Evolutionary conservation across 2,888 invertebrate genomes (phyloP), one percentile per base, ranked within the genome.

Genomic region (Dusona sp.): DNA sequence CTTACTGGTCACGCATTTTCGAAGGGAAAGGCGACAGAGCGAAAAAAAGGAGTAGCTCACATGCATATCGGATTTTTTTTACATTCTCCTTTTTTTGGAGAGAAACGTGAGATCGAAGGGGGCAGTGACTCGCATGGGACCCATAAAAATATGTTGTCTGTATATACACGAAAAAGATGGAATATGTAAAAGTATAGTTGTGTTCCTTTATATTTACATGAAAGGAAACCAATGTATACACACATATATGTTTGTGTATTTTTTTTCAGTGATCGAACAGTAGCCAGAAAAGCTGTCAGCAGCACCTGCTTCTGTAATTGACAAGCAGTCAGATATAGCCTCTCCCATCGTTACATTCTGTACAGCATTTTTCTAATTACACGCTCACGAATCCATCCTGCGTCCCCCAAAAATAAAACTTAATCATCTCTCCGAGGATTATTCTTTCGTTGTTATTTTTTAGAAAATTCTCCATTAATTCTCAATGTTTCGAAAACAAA

Each of bases 21-120:
- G 67, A 73, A 86, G 84, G 84, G 86, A 84, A 86, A 86, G 80
- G 84, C 80, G 48, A 51, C 42, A 74, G n/a, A 38, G 75, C 29
- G n/a, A 65, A 38, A 78, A 22, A 67, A 80, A 57, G 45, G 57
- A 68, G 74, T 74, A 70, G 38, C 48, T 38, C 51, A 9, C 64
- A 54, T 48, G 68, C 74, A 79, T 83, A 74, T 86, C 42, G 42
- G 25, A 70, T 84, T 51, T 79, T 70, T 57, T 72, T 57, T 72
- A 45, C 16, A 64, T 29, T 61, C 64, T 78, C 65, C 57, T 54
- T 83, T 57, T 73, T 74, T 75, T 79, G n/a, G 38, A 70, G 48
- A 57, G 85, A 85, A 81, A 77, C 77, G 67, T 51, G 85, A 82
- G 78, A 85, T 48, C 48, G 75, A 72, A 77, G 48, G 25, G 38